phyloP scores from a whole-genome alignment of 2,797 vertebrate genomes.

The Gobionotothen gibberifrons region DNA sequence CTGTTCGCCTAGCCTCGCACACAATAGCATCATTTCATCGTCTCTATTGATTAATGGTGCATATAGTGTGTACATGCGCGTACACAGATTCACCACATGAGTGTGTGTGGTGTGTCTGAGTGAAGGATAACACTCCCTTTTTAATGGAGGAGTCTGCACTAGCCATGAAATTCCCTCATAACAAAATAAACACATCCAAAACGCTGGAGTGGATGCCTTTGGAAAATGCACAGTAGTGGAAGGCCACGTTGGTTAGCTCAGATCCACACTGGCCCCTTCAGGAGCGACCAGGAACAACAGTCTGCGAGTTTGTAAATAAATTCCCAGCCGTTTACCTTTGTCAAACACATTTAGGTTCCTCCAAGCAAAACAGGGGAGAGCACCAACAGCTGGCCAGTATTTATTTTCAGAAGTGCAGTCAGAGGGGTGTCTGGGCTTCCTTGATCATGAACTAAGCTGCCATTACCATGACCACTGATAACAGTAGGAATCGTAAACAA shows the following conservation, averaged over 20 bases:
- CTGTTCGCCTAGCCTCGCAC: constrained; percentile 58
- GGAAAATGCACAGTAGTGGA: constrained; percentile 47
- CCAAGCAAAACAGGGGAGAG: constrained; percentile 61
- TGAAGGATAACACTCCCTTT: constrained; percentile 64
- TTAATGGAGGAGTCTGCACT: constrained; percentile 62
- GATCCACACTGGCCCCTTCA: constrained; percentile 82
- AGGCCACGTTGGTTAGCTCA: constrained; percentile 22
- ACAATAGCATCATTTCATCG: constrained; percentile 74
- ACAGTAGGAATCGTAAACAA: constrained; percentile 68
- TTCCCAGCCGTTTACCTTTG: constrained; percentile 73
- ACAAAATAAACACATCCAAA: constrained; percentile 79
- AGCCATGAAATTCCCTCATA: constrained; percentile 74
- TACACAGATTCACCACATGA: constrained; percentile 1
- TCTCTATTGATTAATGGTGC: constrained; percentile 79
- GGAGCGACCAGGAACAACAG: constrained; percentile 42
- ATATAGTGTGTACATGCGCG: constrained; percentile 39
- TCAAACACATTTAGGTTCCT: constrained; percentile 75
- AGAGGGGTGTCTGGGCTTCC: constrained; percentile 64
- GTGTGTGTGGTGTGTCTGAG: constrained; percentile 36
- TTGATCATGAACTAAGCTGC: constrained; percentile 63
- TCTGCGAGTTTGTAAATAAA: constrained; percentile 49
- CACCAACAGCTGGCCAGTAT: constrained; percentile 63
- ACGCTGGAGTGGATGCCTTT: constrained; percentile 59
- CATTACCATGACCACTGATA: constrained; percentile 62
- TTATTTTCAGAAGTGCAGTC: constrained; percentile 65